Evolutionary conservation across 2,797 vertebrate genomes (phyloP).

Genomic region (Echiichthys vipera): DNA sequence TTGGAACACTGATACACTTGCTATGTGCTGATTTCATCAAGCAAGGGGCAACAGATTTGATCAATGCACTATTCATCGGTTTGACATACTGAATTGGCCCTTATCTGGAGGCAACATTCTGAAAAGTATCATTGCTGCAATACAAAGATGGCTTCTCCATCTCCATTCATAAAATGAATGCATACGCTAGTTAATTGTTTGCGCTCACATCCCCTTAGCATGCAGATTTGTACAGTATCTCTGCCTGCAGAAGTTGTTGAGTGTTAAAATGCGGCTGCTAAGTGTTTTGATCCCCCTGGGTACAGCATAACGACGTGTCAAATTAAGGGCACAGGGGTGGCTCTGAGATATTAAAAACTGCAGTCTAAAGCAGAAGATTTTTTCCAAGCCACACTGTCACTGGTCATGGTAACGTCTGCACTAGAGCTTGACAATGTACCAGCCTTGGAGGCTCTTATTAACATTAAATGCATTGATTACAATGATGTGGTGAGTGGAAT

Average conservation of each 20-base stretch:
- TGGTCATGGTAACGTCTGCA: slow-evolving; percentile 30
- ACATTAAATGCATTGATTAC: slow-evolving; percentile 79
- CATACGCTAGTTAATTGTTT: slow-evolving; percentile 37
- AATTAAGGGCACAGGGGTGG: slow-evolving; percentile 55
- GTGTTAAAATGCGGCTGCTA: slow-evolving; percentile 58
- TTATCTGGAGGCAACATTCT: slow-evolving; percentile 25
- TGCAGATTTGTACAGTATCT: slow-evolving; percentile 48
- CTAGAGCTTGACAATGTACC: slow-evolving; percentile 33
- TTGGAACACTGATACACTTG: slow-evolving; percentile 19
- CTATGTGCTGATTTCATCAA: slow-evolving; percentile 15
- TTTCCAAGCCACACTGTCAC: slow-evolving; percentile 38
- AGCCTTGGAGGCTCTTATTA: slow-evolving; percentile 69
- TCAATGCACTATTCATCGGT: slow-evolving; percentile 16
- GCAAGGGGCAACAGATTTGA: neutral
- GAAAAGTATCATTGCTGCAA: neutral
- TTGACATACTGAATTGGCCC: neutral
- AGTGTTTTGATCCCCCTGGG: slow-evolving; percentile 67
- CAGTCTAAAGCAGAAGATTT: slow-evolving; percentile 28
- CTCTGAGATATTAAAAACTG: slow-evolving; percentile 68
- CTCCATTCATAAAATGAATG: slow-evolving; percentile 11
- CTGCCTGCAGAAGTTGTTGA: slow-evolving; percentile 56
- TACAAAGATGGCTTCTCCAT: slow-evolving; percentile 8
- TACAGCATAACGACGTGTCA: slow-evolving; percentile 72
- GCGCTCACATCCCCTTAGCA: slow-evolving; percentile 11
- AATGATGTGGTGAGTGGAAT: slow-evolving; percentile 31